Percentiles rank a stretch among this genome's conserved stretches.
Evolutionary conservation across 1,140 invertebrate species (phyloP).

Genomic region (Nymphalis io): DNA sequence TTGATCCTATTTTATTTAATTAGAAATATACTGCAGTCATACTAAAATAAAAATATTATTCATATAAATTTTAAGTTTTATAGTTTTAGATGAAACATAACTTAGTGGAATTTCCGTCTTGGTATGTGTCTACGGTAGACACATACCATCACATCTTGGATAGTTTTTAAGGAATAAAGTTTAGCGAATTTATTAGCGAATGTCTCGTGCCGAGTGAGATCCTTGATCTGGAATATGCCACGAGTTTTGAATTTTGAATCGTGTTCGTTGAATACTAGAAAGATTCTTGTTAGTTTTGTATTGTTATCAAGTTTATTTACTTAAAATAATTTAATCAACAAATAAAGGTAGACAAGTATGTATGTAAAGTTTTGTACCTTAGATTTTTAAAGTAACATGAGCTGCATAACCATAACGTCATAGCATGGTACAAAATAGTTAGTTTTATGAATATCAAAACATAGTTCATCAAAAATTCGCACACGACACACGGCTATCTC

Average conservation of each 20-base stretch:
- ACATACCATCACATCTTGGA: too few relatives aligned
- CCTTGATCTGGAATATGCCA: neutral
- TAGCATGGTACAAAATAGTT: too few relatives aligned
- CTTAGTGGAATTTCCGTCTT: constrained; percentile 11
- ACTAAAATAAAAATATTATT: neutral
- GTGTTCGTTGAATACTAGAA: neutral
- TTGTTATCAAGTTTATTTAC: neutral
- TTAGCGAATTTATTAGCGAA: constrained; percentile 15
- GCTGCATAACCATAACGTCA: too few relatives aligned
- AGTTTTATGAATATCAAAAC: neutral
- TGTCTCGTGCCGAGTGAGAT: constrained; percentile 13
- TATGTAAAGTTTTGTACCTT: too few relatives aligned
- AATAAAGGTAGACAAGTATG: too few relatives aligned
- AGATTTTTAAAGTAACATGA: too few relatives aligned
- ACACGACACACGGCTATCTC: neutral
- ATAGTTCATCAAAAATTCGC: neutral
- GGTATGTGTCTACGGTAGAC: constrained; percentile 1
- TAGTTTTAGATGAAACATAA: neutral
- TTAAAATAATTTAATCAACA: too few relatives aligned
- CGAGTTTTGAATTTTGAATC: neutral
- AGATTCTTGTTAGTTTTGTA: neutral
- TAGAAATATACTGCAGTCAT: too few relatives aligned
- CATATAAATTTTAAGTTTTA: too few relatives aligned
- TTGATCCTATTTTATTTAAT: too few relatives aligned
- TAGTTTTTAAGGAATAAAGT: constrained; percentile 23